Evolutionary conservation across 2,797 vertebrate species (phyloP).

Genomic region (Amniataba percoides): DNA sequence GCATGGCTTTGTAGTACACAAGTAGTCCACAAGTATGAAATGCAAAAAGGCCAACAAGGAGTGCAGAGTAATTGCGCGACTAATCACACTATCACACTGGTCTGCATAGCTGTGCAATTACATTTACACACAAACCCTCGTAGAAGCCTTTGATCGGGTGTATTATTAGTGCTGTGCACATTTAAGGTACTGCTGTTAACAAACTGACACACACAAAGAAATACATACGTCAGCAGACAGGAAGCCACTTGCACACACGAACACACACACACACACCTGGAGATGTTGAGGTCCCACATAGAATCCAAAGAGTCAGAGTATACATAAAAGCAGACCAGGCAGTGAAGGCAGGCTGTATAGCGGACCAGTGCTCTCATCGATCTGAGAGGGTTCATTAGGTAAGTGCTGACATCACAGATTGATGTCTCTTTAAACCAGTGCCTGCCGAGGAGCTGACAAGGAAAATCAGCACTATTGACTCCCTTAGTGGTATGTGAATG

Average conservation of each 20-base stretch:
- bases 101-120: conserved; percentile 23
- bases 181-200: conserved; percentile 7
- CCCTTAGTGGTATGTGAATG: conserved; percentile 81
- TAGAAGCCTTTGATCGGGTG: conserved; percentile 21
- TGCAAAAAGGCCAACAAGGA: conserved; percentile 21
- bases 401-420: conserved; percentile 99
- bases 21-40: conserved; percentile 29
- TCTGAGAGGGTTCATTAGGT: conserved; percentile 97
- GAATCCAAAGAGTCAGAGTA: conserved; percentile 66
- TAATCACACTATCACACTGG: conserved; percentile 7
- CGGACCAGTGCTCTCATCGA: conserved; percentile 90
- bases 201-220: conserved; percentile 19
- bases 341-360: conserved; percentile 79
- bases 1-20: too few relatives aligned
- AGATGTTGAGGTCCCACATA: conserved; percentile 45
- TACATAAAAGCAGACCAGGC: conserved; percentile 75
- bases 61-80: conserved; percentile 6
- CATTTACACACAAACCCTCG: neutral
- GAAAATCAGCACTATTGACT: conserved; percentile 98
- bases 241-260: conserved; percentile 30
- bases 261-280: conserved; percentile 54
- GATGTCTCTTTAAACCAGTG: conserved; percentile 99
- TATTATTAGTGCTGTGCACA: conserved; percentile 8
- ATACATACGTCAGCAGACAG: conserved; percentile 25
- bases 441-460: conserved; percentile 89